A percentile compares a stretch with the other conserved stretches of the same genome.
phyloP scores from a whole-genome alignment of 2,797 vertebrate genomes.

The Ptychobarbus kaznakovi region DNA sequence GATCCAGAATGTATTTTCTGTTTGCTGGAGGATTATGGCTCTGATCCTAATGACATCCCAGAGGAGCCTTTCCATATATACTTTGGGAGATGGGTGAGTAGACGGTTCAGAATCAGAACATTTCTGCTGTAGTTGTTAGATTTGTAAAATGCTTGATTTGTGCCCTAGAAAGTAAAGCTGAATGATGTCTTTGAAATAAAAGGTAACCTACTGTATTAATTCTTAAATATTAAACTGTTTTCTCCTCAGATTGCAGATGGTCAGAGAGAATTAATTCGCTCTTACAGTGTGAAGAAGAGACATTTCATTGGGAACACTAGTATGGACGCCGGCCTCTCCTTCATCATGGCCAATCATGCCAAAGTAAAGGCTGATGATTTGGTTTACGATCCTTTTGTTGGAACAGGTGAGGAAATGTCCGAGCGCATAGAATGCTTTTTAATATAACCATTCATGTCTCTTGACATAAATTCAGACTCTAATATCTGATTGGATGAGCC shows the following conservation, averaged over 20 bases:
- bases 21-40: constrained; percentile 94
- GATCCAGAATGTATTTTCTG: constrained; percentile 90
- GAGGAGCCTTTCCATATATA: constrained; percentile 88
- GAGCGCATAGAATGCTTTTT: not conserved
- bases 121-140: not conserved
- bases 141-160: not conserved
- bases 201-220: not conserved
- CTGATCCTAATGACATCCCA: constrained; percentile 90
- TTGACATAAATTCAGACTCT: not conserved
- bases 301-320: constrained; percentile 98
- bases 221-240: not conserved
- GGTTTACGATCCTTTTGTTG: constrained; percentile 97
- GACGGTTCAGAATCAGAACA: not conserved
- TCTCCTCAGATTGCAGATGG: constrained; percentile 90
- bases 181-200: not conserved
- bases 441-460: not conserved
- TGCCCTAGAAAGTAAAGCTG: not conserved
- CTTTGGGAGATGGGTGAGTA: constrained; percentile 96
- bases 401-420: constrained; percentile 84
- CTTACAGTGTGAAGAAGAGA: constrained; percentile 96
- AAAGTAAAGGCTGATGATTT: constrained; percentile 90
- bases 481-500: not conserved
- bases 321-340: constrained; percentile 96
- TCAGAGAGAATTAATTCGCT: constrained; percentile 94
- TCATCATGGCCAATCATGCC: constrained; percentile 96